phyloP scores from a whole-genome alignment of 2,888 invertebrate genomes.

The Polietes domitor region DNA sequence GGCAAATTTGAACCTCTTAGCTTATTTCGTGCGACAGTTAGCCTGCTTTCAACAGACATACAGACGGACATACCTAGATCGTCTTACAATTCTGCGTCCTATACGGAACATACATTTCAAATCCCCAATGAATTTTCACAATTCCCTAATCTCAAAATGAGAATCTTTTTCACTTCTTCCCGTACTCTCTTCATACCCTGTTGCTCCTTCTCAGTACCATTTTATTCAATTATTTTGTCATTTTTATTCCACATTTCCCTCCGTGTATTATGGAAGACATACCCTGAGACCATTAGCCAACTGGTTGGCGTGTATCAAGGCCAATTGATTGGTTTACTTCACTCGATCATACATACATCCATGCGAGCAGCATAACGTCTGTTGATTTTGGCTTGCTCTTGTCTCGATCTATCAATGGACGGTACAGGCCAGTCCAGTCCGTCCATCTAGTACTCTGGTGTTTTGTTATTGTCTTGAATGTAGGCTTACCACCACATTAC shows the following conservation, averaged over 20 bases:
- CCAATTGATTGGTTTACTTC: slow-evolving; percentile 61
- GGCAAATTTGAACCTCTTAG: no score
- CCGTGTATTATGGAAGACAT: neutral
- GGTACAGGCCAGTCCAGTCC: neutral
- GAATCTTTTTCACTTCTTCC: no score
- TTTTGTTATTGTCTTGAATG: slow-evolving; percentile 42
- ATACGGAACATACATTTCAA: no score
- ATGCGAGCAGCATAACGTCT: neutral
- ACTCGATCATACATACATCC: neutral
- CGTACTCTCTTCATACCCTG: no score
- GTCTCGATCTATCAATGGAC: slow-evolving; percentile 15
- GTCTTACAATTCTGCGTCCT: no score
- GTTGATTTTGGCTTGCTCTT: slow-evolving; percentile 7
- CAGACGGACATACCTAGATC: no score
- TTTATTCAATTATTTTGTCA: no score
- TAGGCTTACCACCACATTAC: slow-evolving; percentile 54
- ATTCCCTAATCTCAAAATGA: no score
- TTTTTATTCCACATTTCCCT: neutral
- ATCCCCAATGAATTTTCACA: no score
- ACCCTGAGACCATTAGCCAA: slow-evolving; percentile 37
- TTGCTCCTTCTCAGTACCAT: no score
- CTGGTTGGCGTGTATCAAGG: slow-evolving; percentile 63
- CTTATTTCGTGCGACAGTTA: no score
- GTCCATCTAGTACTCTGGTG: neutral
- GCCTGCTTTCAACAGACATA: no score